phyloP scores from a whole-genome alignment of 2,113 vertebrate species.

The Sprattus sprattus region DNA sequence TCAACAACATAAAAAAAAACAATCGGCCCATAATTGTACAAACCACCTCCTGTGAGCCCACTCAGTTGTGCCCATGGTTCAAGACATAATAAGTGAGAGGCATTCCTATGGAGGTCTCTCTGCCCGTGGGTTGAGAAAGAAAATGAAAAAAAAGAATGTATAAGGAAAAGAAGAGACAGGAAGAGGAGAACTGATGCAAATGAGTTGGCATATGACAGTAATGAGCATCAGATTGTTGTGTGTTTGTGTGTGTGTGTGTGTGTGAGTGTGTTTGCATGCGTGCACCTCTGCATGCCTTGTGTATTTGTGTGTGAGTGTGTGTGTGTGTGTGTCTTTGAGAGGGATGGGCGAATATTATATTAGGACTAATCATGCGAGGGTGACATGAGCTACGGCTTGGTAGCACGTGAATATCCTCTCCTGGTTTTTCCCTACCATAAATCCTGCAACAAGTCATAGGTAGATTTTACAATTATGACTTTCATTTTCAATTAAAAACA shows the following conservation, averaged over 20 bases:
- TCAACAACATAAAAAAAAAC: slow-evolving; percentile 6
- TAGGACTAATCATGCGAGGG: too few species aligned
- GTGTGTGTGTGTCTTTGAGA: neutral
- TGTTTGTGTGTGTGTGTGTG: neutral
- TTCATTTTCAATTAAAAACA: neutral
- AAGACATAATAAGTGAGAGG: neutral
- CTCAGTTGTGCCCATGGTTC: too few species aligned
- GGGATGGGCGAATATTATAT: too few species aligned
- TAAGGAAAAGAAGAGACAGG: neutral
- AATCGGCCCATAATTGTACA: neutral
- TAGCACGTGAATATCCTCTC: too few species aligned
- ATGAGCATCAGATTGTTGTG: neutral
- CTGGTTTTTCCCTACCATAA: neutral
- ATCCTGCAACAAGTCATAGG: neutral
- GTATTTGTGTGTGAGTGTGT: neutral
- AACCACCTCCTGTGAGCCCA: neutral
- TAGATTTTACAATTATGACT: neutral
- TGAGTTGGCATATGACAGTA: too few species aligned
- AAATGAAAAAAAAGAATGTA: neutral
- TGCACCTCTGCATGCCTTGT: neutral
- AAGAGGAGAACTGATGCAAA: neutral
- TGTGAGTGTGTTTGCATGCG: neutral
- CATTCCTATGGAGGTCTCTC: neutral
- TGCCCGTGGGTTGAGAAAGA: too few species aligned
- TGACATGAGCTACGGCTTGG: too few species aligned